A percentile compares a stretch with the other conserved stretches of the same genome.
Evolutionary conservation across 2,888 invertebrate species (phyloP).

Genomic region (Drosophila histrio): DNA sequence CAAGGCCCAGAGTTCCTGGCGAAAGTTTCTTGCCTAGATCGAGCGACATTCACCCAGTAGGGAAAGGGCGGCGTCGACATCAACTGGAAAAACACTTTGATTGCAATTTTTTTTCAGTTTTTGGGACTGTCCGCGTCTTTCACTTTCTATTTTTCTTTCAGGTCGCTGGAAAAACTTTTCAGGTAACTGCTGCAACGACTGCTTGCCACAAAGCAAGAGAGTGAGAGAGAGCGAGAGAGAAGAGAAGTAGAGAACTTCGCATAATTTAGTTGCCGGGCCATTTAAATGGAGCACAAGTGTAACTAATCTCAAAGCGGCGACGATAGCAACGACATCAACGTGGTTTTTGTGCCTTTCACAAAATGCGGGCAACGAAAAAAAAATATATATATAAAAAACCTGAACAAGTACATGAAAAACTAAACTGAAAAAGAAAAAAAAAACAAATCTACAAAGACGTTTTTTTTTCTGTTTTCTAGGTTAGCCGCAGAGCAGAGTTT

Average conservation of each 20-base stretch:
- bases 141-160: slow-evolving; percentile 64
- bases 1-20: slow-evolving; percentile 29
- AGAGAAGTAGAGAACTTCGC: slow-evolving; percentile 66
- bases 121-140: slow-evolving; percentile 46
- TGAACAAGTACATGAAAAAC: slow-evolving; percentile 48
- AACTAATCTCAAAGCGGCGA: slow-evolving; percentile 74
- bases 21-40: slow-evolving; percentile 58
- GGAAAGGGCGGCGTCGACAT: slow-evolving; percentile 65
- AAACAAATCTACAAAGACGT: slow-evolving; percentile 29
- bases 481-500: slow-evolving; percentile 57
- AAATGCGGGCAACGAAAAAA: slow-evolving; percentile 44
- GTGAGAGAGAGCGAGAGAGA: background rate
- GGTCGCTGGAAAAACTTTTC: slow-evolving; percentile 49
- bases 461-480: slow-evolving; percentile 63
- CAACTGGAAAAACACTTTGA: slow-evolving; percentile 59
- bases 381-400: slow-evolving; percentile 32
- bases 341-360: slow-evolving; percentile 68
- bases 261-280: slow-evolving; percentile 78
- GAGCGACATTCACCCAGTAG: slow-evolving; percentile 64
- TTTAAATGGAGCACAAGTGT: slow-evolving; percentile 81
- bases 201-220: slow-evolving; percentile 13
- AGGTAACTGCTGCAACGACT: slow-evolving; percentile 32
- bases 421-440: slow-evolving; percentile 9
- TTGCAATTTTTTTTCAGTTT: slow-evolving; percentile 43
- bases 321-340: slow-evolving; percentile 60